A percentile compares a stretch with the other conserved stretches of the same genome.
These are phyloP conservation scores for Eucriotettix oculatus DNA, from an alignment of 2,888 invertebrate species.

Conservation along the genomic window DNA sequence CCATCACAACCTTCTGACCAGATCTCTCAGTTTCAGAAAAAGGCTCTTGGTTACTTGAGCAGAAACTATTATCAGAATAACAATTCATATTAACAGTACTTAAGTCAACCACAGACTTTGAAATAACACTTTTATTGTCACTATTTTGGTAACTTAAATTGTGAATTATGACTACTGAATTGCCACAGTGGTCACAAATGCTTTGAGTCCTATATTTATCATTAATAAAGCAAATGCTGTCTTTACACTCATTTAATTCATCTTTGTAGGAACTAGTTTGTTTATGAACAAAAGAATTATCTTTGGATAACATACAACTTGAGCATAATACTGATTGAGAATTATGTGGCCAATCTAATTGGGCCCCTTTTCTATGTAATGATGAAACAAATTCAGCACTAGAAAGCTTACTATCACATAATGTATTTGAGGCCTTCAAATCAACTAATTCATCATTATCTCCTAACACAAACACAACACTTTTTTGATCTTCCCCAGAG, in stretches of 20 bases:
- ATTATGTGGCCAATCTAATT: no score
- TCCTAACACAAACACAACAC: slow-evolving; percentile 51
- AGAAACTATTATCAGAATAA: no score
- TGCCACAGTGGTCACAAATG: no score
- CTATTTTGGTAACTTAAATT: neutral
- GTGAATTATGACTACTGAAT: neutral
- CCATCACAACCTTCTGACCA: slow-evolving; percentile 10
- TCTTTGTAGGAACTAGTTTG: neutral
- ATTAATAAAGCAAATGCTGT: no score
- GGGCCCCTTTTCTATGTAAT: no score
- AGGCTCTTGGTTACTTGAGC: no score
- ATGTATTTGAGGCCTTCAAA: slow-evolving; percentile 27
- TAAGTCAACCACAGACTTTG: neutral
- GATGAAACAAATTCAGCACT: neutral
- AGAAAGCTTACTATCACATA: neutral
- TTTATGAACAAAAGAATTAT: neutral
- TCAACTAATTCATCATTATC: slow-evolving; percentile 52
- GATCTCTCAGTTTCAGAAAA: no score
- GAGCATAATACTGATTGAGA: no score
- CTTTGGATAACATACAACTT: neutral
- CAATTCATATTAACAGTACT: slow-evolving; percentile 12
- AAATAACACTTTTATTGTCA: neutral
- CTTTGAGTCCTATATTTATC: no score
- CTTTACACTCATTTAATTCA: no score
- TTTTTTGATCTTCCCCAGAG: neutral